A percentile compares a stretch with the other conserved stretches of the same genome.
phyloP scores from a whole-genome alignment of 2,888 invertebrate species.

The Pyrrhosoma nymphula region DNA sequence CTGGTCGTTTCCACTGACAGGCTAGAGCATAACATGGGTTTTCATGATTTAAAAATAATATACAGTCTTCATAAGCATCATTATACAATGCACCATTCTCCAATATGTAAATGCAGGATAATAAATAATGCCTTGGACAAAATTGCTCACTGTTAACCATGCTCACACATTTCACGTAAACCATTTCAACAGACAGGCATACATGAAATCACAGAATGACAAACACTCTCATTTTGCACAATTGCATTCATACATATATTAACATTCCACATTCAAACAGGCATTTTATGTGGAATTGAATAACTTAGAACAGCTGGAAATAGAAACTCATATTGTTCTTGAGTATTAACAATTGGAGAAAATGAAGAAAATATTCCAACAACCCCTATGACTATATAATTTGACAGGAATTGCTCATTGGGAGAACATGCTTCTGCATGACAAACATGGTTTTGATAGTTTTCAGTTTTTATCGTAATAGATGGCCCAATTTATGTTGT shows the following conservation, averaged over 20 bases:
- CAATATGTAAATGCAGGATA: constrained; percentile 66
- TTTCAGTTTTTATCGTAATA: background rate
- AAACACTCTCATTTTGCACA: constrained; percentile 64
- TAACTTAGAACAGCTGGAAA: constrained; percentile 49
- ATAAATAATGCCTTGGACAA: constrained; percentile 66
- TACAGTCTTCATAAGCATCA: constrained; percentile 66
- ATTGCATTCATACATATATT: constrained; percentile 64
- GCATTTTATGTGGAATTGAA: constrained; percentile 59
- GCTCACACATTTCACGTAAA: constrained; percentile 63
- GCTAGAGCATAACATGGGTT: constrained; percentile 58
- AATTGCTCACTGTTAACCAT: constrained; percentile 63
- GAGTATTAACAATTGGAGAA: constrained; percentile 53
- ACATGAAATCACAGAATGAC: constrained; percentile 67
- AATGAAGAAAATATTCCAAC: constrained; percentile 57
- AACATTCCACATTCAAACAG: constrained; percentile 65
- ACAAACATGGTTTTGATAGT: constrained; percentile 25
- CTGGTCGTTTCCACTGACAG: constrained; percentile 57
- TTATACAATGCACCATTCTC: constrained; percentile 67
- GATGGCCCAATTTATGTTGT: constrained; percentile 42
- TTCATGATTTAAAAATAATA: constrained; percentile 65
- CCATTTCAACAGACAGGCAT: constrained; percentile 67
- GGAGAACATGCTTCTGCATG: constrained; percentile 48
- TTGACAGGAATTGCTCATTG: constrained; percentile 49
- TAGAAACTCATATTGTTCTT: constrained; percentile 38
- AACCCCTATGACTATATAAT: constrained; percentile 48